Conservation (phyloP, 2,888 invertebrate genomes). For the Eudasyphora cyanicolor region DNA sequence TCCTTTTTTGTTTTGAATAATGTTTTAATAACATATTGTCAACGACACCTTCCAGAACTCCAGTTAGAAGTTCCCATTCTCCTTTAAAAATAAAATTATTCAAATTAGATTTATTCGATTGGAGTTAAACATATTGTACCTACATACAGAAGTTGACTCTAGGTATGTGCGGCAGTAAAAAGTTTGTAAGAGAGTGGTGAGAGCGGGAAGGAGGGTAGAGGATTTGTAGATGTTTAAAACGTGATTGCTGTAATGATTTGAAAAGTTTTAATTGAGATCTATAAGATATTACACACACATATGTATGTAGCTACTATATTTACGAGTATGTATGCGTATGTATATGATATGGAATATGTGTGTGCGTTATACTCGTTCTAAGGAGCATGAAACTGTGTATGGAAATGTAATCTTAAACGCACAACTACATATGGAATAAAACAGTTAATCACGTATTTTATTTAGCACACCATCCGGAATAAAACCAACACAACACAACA, state of each 20-base stretch:
- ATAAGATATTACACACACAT: constrained; percentile 43
- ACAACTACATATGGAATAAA: not conserved
- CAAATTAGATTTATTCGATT: constrained; percentile 56
- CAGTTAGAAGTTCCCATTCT: not conserved
- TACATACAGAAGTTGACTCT: too few relatives aligned
- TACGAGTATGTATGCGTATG: not conserved
- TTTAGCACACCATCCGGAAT: constrained; percentile 31
- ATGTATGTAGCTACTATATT: constrained; percentile 11
- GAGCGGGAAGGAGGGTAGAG: constrained; percentile 22
- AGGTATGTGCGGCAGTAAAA: constrained; percentile 3
- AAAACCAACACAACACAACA: not conserved
- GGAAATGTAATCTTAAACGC: not conserved
- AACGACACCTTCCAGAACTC: not conserved
- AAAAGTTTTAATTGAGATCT: constrained; percentile 66
- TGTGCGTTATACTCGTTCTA: constrained; percentile 39
- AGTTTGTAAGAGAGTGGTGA: not conserved
- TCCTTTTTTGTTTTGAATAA: not conserved
- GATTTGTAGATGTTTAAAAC: constrained; percentile 53
- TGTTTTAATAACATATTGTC: not conserved
- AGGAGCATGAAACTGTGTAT: not conserved
- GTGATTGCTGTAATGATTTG: constrained; percentile 65
- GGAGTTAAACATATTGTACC: not conserved
- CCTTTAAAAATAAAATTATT: constrained; percentile 27
- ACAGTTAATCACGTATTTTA: constrained; percentile 59
- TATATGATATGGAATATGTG: not conserved